Base-by-base conservation (phyloP, 2,113 vertebrate genomes). In the Apteryx owenii region DNA sequence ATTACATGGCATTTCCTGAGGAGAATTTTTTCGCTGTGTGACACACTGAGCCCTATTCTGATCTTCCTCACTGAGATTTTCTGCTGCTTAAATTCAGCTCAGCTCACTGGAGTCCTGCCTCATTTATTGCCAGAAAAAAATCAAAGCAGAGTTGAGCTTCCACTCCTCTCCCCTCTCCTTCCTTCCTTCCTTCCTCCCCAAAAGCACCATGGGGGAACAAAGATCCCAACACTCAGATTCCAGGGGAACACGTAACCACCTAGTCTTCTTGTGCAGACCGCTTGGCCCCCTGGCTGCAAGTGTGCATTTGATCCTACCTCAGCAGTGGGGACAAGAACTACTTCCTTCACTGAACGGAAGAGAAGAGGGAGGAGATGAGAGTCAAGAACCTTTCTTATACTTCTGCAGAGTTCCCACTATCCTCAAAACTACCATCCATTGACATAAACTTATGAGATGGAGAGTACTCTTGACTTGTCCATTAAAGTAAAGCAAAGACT, bases 221-320 rank as follows among this genome's bases (percentile, higher is more conserved):
- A 53, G 58, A 53, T 7, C 19, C 36, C 40, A 58, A 0, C 6
- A 28, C 20, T 15, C 0, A 0, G 40, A 42, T 7, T 50, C n/a
- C 70, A 60, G 21, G 11, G 46, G 56, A 38, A 82, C 6, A 7
- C 33, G 46, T 80, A 20, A 8, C 16, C 22, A 48, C 11, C 10
- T 33, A 42, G 25, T 10, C 23, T 50, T 66, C 40, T 50, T 12
- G 23, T 51, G 56, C 19, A 6, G 64, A 81, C 3, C 31, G 3
- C 2, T 78, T 28, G 5, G 15, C 16, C 54, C 9, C 3, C 10
- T 51, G 68, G 8, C 17, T 62, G 26, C 36, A 66, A 26, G 3
- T 14, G 78, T 21, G 5, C 1, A 2, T 53, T 58, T 62, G 54
- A 6, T 44, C 40, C 36, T 71, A 18, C 48, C 71, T 48, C 20